Evolutionary conservation across 2,888 invertebrate genomes (phyloP), one percentile per base, ranked within the genome.

Genomic region (Tinea trinotella): DNA sequence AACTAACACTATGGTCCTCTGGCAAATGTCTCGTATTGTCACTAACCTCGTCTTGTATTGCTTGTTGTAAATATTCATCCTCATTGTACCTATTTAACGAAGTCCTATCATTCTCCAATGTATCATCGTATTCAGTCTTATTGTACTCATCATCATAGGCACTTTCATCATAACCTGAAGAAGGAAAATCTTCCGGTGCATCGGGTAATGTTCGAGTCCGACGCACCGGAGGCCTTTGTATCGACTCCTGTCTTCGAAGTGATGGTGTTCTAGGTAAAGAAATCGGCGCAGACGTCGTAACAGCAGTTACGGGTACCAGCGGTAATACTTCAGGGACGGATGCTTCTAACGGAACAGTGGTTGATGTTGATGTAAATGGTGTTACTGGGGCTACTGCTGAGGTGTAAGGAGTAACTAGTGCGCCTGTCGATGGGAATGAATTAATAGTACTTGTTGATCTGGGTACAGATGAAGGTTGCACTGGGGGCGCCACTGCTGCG

Each of bases 141-240:
- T 83, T 63, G 68, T 82, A 83, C 74, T 85, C 84, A 62, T 84
- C 82, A 61, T 85, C 85, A 72, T 83, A 85, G 84, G 84, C 84
- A 84, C 84, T 83, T 82, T 84, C 84, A 65, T 84, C 82, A 63
- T 76, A 82, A 71, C 76, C 76, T 60, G 74, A 71, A 66, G 74
- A 71, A 61, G 65, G 58, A 66, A 77, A 70, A 58, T 84, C 84
- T 58, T 84, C 84, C 49, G 85, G 85, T 57, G 85, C 85, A 61
- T 84, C 85, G 52, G 85, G 85, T 62, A 85, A 70, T 53, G 84
- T 85, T 60, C 84, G 73, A 35, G 69, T 84, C 57, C 85, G 76
- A 64, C 76, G 83, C 68, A 85, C 84, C 57, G 83, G 61, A 62
- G 84, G 84, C 65, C 83, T 78, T 62, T 85, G 83, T 65, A 85